Conservation (phyloP, 1,140 invertebrate species). For the Drosophila ohnishii region DNA sequence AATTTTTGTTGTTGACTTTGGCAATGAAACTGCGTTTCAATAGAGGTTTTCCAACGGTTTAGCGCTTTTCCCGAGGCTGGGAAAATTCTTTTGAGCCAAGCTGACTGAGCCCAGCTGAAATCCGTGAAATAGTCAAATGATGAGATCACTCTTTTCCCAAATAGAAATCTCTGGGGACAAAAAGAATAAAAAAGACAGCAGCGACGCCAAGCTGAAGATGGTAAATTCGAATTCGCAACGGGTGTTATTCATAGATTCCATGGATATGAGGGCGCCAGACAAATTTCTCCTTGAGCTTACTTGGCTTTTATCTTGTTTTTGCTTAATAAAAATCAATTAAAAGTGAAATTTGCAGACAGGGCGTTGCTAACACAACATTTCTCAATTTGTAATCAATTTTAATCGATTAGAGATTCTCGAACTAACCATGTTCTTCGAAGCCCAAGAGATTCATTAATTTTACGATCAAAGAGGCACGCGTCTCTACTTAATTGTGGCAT, state of each 20-base stretch:
- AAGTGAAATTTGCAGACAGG: conserved; percentile 45
- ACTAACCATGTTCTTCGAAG: conserved; percentile 15
- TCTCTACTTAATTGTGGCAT: conserved; percentile 57
- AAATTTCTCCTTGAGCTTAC: conserved; percentile 18
- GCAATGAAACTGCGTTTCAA: conserved; percentile 40
- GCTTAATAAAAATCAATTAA: conserved; percentile 77
- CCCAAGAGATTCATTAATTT: conserved; percentile 64
- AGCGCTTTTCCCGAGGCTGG: conserved; percentile 33
- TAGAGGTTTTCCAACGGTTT: conserved; percentile 24
- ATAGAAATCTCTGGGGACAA: conserved; percentile 53
- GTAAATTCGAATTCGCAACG: conserved; percentile 40
- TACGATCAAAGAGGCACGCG: conserved; percentile 60
- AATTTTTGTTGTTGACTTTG: conserved; percentile 28
- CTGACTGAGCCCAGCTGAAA: conserved; percentile 6
- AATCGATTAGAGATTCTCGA: conserved; percentile 38
- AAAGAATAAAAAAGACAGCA: conserved; percentile 7
- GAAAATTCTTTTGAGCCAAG: conserved; percentile 40
- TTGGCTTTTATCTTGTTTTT: conserved; percentile 28
- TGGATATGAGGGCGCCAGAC: conserved; percentile 11
- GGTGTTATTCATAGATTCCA: conserved; percentile 36
- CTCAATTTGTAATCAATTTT: conserved; percentile 52
- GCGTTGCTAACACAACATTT: conserved; percentile 13
- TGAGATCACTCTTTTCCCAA: conserved; percentile 58
- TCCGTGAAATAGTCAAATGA: conserved; percentile 29
- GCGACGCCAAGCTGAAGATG: conserved; percentile 30